Evolutionary conservation across 2,113 vertebrate species (phyloP).

Genomic region (Sinocyclocheilus maitianheensis): DNA sequence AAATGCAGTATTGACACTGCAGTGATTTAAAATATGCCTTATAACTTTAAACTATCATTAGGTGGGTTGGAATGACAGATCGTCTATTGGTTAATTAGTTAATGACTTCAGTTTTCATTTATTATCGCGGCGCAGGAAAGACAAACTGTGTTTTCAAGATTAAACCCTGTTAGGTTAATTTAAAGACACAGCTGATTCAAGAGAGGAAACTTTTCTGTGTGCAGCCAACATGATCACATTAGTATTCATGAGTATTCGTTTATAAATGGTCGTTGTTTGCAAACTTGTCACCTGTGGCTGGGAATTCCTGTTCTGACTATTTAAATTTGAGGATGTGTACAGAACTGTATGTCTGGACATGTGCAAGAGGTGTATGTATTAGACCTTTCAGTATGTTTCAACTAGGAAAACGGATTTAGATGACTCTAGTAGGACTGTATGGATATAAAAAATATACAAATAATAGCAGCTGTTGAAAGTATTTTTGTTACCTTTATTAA

Average conservation of each 20-base stretch:
- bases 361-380: not conserved
- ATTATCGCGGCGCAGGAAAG: not conserved
- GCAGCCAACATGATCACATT: not conserved
- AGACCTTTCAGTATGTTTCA: not conserved
- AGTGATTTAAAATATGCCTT: not conserved
- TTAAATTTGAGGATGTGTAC: not conserved
- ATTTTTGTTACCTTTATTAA: too few relatives aligned
- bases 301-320: not conserved
- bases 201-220: not conserved
- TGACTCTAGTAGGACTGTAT: too few relatives aligned
- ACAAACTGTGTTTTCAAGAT: not conserved
- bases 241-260: not conserved
- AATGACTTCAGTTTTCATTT: conserved; percentile 5
- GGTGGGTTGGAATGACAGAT: not conserved
- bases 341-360: not conserved
- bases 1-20: conserved; percentile 21
- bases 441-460: too few relatives aligned
- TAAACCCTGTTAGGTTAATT: not conserved
- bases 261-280: not conserved
- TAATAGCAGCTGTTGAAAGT: too few relatives aligned
- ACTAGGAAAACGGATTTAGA: too few relatives aligned
- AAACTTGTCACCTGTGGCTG: not conserved
- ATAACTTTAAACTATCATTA: conserved; percentile 18
- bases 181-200: not conserved
- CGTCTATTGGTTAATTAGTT: not conserved